Evolutionary conservation across 2,888 invertebrate genomes (phyloP).

Genomic region (Lutraria lutraria): DNA sequence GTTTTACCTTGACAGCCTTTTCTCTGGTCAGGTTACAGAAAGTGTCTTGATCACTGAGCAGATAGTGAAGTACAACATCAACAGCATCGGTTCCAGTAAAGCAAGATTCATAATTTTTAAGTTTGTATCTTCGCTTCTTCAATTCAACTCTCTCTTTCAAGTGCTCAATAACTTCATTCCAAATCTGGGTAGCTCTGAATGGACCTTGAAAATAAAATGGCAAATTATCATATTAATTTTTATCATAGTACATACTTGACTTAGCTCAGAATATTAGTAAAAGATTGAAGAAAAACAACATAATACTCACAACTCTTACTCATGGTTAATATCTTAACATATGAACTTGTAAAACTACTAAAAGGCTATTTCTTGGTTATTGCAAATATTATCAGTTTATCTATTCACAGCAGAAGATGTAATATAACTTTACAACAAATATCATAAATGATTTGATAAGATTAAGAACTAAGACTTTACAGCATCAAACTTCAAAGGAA

Average conservation of each 20-base stretch:
- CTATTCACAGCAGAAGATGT: too few species aligned
- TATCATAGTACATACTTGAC: background rate
- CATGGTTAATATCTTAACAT: too few species aligned
- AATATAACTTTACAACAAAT: too few species aligned
- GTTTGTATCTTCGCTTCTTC: conserved; percentile 81
- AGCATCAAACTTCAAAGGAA: background rate
- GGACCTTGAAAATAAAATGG: conserved; percentile 73
- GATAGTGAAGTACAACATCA: conserved; percentile 83
- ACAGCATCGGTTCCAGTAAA: conserved; percentile 85
- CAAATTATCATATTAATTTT: background rate
- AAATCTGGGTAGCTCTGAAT: conserved; percentile 84
- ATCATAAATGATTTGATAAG: too few species aligned
- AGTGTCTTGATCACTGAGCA: conserved; percentile 80
- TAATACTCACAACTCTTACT: too few species aligned
- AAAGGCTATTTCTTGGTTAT: too few species aligned
- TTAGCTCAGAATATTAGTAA: too few species aligned
- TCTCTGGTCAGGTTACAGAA: conserved; percentile 82
- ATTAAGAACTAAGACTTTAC: background rate
- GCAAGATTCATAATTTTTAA: conserved; percentile 82
- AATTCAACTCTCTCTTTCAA: conserved; percentile 82
- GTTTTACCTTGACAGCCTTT: conserved; percentile 82
- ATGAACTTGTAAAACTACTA: too few species aligned
- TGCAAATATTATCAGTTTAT: too few species aligned
- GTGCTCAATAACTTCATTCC: conserved; percentile 84
- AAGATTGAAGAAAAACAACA: too few species aligned